Base-by-base conservation (phyloP, 1,140 invertebrate species). In the Temnothorax nylanderi region DNA sequence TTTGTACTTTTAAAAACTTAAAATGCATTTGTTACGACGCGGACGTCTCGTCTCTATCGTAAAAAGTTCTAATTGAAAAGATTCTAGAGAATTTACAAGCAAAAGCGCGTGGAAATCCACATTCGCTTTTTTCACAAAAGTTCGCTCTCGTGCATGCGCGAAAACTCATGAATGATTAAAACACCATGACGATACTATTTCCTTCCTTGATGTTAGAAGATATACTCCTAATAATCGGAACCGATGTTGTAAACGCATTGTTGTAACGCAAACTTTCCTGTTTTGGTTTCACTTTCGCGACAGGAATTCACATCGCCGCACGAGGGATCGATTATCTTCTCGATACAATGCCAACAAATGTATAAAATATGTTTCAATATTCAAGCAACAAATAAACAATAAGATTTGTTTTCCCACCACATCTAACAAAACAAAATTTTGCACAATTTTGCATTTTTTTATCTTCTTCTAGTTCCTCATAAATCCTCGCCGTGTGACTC, bases 101-200 rank as follows among this genome's bases (percentile, higher is more conserved):
- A 34, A 7, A 60, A 13, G 18, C 37, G 41, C 21, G n/a, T 13
- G 21, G 7, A 72, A 76, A 51, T 54, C 49, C 34, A 54, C 8
- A 18, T 41, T 54, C 34, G n/a, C 21, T 54, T 56, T 37, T 71
- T 13, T 54, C 62, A 37, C 34, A 41, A 67, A 34, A 80, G 26
- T 41, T n/a, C 13, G 41, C 26, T 11, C 21, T 11, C 65, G 16
- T 34, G 11, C 62, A n/a, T 37, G 67, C 67, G 67, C 7, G 67
- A 74, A 82, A 82, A 82, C 51, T 82, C 80, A 82, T 37, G 41
- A 82, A 82, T 82, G 80, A 82, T 82, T 82, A 82, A 82, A 74
- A 72, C 13, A 82, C 34, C 78, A 21, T 47, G 49, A 72, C 67
- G 10, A 44, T 56, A 37, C 67, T 5, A 72, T 74, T 82, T 82